Conservation (phyloP, 2,113 vertebrate genomes). For the Bungarus multicinctus region DNA sequence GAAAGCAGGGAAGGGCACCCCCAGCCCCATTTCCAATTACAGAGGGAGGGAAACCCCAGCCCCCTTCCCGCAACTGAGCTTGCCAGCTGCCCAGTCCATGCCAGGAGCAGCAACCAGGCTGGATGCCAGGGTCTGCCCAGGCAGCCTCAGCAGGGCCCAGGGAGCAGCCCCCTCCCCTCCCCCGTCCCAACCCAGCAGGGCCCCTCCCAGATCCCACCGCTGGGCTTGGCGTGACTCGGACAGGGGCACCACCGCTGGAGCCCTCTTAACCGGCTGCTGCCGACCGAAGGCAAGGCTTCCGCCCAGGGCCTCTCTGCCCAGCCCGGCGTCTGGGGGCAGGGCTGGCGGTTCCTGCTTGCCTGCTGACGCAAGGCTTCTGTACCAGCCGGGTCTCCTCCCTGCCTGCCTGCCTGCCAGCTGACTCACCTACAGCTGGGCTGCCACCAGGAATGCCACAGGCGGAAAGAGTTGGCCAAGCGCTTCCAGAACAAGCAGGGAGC, state of each 20-base stretch:
- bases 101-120: not conserved
- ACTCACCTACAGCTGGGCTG: not conserved
- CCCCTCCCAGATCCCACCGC: not conserved
- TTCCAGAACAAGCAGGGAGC: accelerated
- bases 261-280: not conserved
- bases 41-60: not conserved
- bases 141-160: not conserved
- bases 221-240: not conserved
- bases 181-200: not conserved
- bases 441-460: not conserved
- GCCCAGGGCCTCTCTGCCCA: not conserved
- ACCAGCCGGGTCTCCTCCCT: not conserved
- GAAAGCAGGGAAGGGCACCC: not conserved
- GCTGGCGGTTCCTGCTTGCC: not conserved
- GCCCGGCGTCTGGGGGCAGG: not conserved
- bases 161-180: not conserved
- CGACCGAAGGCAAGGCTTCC: not conserved
- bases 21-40: not conserved
- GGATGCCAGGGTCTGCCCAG: not conserved
- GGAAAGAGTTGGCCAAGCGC: accelerated
- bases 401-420: conserved; percentile 3
- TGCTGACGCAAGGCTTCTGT: not conserved
- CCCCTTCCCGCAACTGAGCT: not conserved
- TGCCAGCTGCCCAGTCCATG: not conserved
- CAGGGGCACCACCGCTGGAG: not conserved